Evolutionary conservation across 1,140 invertebrate species (phyloP).

Genomic region (Metaphire vulgaris): DNA sequence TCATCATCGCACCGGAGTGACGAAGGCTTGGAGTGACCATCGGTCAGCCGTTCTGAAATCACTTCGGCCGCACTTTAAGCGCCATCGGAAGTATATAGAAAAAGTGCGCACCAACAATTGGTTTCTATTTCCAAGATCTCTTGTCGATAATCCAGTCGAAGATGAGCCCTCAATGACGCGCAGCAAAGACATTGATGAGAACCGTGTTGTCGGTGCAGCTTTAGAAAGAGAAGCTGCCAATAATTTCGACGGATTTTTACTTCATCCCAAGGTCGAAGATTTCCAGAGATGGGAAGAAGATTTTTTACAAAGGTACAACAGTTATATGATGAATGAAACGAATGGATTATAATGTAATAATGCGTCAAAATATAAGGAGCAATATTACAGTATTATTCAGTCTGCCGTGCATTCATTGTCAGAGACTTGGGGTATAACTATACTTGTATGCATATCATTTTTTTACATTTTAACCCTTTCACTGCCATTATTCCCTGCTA

Average conservation of each 20-base stretch:
- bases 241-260: neutral
- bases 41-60: neutral
- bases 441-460: no score
- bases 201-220: neutral
- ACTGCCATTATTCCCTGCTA: no score
- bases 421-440: no score
- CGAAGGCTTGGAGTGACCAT: neutral
- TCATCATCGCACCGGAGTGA: neutral
- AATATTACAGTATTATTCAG: no score
- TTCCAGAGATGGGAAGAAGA: neutral
- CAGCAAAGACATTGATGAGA: neutral
- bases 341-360: no score
- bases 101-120: neutral
- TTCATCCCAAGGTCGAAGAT: neutral
- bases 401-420: no score
- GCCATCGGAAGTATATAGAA: neutral
- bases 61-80: neutral
- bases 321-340: no score
- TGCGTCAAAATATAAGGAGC: no score
- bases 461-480: no score
- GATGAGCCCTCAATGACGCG: neutral
- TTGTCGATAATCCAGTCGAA: neutral
- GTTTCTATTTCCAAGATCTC: neutral
- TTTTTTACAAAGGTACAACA: neutral
- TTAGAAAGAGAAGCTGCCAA: neutral